Evolutionary conservation across 2,113 vertebrate genomes (phyloP).

Genomic region (Amphiprion ocellaris): DNA sequence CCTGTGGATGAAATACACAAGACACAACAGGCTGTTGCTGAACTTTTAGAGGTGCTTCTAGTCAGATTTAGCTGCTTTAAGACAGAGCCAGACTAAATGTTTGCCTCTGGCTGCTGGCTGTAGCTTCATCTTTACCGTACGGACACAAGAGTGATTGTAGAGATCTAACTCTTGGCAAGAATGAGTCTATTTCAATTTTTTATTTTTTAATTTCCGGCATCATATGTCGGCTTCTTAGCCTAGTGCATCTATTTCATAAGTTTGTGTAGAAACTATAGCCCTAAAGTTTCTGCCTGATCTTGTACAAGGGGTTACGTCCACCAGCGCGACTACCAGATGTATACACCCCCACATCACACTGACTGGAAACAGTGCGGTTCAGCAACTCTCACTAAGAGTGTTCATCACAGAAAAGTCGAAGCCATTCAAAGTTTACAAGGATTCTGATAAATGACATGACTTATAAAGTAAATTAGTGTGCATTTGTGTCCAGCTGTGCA

Average conservation of each 20-base stretch:
- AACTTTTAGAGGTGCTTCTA: no score
- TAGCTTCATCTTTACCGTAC: no score
- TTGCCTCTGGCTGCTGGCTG: no score
- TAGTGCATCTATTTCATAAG: not conserved
- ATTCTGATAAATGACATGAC: not conserved
- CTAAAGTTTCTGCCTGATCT: slow-evolving; percentile 23
- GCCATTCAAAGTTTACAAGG: not conserved
- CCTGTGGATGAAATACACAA: no score
- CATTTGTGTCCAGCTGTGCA: slow-evolving; percentile 9
- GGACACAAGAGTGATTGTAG: no score
- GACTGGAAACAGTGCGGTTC: slow-evolving; percentile 33
- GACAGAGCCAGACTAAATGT: no score
- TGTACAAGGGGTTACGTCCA: slow-evolving; percentile 24
- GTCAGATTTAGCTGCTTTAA: no score
- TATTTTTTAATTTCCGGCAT: no score
- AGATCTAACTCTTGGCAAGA: no score
- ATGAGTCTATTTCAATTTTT: no score
- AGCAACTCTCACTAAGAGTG: not conserved
- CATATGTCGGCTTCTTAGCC: not conserved
- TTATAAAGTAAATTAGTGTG: not conserved
- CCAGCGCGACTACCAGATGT: slow-evolving; percentile 35
- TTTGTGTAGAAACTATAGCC: not conserved
- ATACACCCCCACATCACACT: slow-evolving; percentile 48
- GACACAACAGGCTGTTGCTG: no score
- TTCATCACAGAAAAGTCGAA: not conserved